These are phyloP conservation scores for Gambelia wislizenii DNA, from an alignment of 2,797 vertebrate genomes.

Conservation along the genomic window DNA sequence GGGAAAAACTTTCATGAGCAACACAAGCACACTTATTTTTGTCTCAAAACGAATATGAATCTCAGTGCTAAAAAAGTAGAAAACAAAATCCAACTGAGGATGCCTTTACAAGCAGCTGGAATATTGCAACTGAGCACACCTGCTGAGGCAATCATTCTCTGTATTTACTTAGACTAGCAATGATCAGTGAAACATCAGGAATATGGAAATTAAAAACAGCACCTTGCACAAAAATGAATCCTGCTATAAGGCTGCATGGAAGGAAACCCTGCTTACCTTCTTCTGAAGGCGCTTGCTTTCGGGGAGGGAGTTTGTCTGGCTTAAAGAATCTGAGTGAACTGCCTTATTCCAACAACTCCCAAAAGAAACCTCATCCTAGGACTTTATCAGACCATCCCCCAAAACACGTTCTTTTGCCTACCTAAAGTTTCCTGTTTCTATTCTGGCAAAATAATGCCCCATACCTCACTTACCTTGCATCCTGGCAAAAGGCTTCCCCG, in stretches of 20 bases:
- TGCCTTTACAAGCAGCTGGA: conserved; percentile 56
- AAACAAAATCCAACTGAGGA: conserved; percentile 55
- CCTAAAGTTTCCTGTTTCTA: too few species aligned
- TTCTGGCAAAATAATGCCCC: too few species aligned
- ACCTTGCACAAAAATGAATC: conserved; percentile 44
- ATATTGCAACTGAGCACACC: conserved; percentile 49
- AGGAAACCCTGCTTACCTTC: background rate
- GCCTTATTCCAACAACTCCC: background rate
- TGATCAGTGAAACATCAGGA: conserved; percentile 63
- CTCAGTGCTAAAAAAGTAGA: conserved; percentile 24
- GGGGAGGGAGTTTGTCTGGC: too few species aligned
- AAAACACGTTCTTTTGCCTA: too few species aligned
- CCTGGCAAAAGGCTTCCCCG: too few species aligned
- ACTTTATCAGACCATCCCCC: too few species aligned
- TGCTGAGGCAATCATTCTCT: conserved; percentile 64
- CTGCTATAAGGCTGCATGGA: background rate
- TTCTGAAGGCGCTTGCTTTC: background rate
- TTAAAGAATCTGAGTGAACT: background rate
- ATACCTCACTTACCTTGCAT: too few species aligned
- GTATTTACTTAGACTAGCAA: conserved; percentile 70
- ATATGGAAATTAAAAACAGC: conserved; percentile 69
- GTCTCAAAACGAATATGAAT: conserved; percentile 33
- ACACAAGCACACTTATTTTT: background rate
- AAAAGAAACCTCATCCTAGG: too few species aligned
- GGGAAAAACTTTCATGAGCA: background rate